phyloP scores from a whole-genome alignment of 2,888 invertebrate species.

The Phortica okadai region DNA sequence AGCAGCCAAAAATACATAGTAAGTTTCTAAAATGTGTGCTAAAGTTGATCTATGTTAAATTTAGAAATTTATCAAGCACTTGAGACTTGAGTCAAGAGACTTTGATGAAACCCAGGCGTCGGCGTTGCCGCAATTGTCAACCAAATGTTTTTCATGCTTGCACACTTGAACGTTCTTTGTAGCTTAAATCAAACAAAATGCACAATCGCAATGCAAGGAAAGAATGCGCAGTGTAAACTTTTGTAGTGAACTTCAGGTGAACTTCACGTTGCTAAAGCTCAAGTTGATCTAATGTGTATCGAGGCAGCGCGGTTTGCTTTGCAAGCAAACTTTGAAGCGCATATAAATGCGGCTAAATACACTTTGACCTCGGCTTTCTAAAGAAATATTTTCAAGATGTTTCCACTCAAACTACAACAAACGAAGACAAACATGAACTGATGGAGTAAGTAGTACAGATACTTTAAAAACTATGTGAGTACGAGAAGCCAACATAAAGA shows the following conservation, averaged over 20 bases:
- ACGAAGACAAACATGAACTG: too few species aligned
- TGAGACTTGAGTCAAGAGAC: not conserved
- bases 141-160: slow-evolving; percentile 33
- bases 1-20: not conserved
- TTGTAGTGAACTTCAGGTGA: slow-evolving; percentile 13
- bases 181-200: slow-evolving; percentile 61
- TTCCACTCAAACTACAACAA: too few species aligned
- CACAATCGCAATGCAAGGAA: slow-evolving; percentile 1
- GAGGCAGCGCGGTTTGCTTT: not conserved
- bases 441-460: too few species aligned
- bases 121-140: slow-evolving; percentile 26
- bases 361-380: not conserved
- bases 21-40: not conserved
- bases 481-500: too few species aligned
- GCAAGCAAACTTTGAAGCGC: not conserved
- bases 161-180: slow-evolving; percentile 30
- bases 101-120: not conserved
- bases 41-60: too few species aligned
- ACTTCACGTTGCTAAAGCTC: not conserved
- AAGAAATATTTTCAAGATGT: not conserved
- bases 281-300: not conserved
- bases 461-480: too few species aligned
- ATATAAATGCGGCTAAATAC: not conserved
- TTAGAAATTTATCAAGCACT: not conserved
- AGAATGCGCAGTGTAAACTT: slow-evolving; percentile 7